Evolutionary conservation across 1,140 invertebrate genomes (phyloP).

Genomic region (Pogonomyrmex californicus): DNA sequence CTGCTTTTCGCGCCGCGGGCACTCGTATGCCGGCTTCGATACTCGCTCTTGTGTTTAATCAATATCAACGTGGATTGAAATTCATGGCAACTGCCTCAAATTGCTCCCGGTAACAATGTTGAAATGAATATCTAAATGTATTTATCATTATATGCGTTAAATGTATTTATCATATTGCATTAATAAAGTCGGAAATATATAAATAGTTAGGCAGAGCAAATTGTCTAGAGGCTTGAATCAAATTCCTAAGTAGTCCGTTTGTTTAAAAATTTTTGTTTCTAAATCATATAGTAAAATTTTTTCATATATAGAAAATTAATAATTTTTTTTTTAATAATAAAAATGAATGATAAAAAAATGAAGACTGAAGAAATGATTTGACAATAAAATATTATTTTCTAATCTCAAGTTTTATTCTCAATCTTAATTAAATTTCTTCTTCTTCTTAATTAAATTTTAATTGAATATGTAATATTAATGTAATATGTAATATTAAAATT

Average conservation of each 20-base stretch:
- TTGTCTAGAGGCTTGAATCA: neutral
- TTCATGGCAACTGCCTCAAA: conserved; percentile 43
- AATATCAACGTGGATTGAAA: conserved; percentile 51
- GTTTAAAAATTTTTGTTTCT: neutral
- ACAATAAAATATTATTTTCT: neutral
- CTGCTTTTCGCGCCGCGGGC: neutral
- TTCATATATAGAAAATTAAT: neutral
- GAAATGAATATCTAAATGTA: conserved; percentile 17
- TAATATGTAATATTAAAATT: neutral
- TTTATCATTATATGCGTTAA: neutral
- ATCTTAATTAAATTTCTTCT: too few species aligned
- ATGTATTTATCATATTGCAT: neutral
- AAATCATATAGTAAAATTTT: neutral
- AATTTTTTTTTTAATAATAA: neutral
- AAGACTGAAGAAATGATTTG: neutral
- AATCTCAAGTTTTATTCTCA: neutral
- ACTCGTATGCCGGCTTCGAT: conserved; percentile 4
- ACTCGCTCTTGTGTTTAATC: neutral
- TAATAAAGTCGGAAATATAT: neutral
- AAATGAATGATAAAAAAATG: neutral
- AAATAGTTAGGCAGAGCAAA: neutral
- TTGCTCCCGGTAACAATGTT: conserved; percentile 34
- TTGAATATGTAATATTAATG: neutral
- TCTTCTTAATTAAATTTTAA: too few species aligned
- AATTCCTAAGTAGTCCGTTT: neutral